These are phyloP conservation scores for Lamellibrachia luymesi DNA, from an alignment of 1,140 invertebrate species.

Conservation along the genomic window DNA sequence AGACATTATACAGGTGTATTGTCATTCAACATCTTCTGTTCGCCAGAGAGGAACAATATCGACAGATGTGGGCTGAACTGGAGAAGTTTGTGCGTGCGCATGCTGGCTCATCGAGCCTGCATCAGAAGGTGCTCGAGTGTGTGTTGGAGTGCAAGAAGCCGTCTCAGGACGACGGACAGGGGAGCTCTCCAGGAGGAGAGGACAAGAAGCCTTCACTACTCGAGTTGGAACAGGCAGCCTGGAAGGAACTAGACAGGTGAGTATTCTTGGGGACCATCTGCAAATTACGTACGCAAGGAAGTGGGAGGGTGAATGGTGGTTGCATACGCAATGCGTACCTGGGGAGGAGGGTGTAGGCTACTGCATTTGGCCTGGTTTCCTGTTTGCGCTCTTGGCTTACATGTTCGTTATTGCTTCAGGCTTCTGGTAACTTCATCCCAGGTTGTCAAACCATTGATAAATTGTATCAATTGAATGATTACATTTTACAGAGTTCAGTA, in stretches of 20 bases:
- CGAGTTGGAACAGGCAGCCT: constrained; percentile 62
- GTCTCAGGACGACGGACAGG: background rate
- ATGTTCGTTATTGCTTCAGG: no score
- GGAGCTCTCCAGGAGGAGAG: constrained; percentile 33
- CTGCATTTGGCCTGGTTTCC: no score
- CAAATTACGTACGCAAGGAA: background rate
- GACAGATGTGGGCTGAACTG: constrained; percentile 83
- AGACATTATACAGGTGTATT: background rate
- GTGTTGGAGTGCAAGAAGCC: constrained; percentile 73
- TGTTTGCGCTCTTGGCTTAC: no score
- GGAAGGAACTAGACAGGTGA: constrained; percentile 65
- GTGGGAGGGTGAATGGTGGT: no score
- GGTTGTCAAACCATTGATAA: no score
- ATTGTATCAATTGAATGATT: no score
- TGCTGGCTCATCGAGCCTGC: constrained; percentile 65
- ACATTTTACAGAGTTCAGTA: no score
- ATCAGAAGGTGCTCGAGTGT: constrained; percentile 79
- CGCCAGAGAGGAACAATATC: constrained; percentile 81
- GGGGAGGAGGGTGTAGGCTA: no score
- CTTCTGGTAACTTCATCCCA: no score
- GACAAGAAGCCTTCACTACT: constrained; percentile 59
- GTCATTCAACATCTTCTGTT: constrained; percentile 25
- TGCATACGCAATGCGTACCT: no score
- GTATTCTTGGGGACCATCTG: background rate
- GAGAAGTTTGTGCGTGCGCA: constrained; percentile 80